Evolutionary conservation across 2,888 invertebrate genomes (phyloP), one percentile per base, ranked within the genome.

Genomic region (Lutraria lutraria): DNA sequence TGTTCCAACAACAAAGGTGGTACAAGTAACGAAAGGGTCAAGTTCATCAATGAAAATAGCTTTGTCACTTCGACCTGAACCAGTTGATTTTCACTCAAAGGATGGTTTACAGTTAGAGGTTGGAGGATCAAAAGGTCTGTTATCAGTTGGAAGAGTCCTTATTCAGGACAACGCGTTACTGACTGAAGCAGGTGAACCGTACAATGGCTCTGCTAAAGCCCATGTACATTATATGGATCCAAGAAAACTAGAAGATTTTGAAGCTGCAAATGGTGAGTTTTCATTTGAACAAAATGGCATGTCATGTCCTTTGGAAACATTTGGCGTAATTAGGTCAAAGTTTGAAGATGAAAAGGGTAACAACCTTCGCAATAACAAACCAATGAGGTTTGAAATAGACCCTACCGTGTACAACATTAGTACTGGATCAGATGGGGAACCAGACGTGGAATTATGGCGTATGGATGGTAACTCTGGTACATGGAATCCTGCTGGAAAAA

Each of bases 161-260:
- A 86, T 90, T 16, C 80, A 68, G n/a, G 56, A 52, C 21, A 76
- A 88, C 34, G 83, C 90, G 3, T 34, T 90, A 16, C 52, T 88
- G 34, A 90, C 90, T 12, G 81, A 56, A 4, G 86, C 88, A 19
- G 90, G 90, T 0, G 83, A 86, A 15, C 88, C 88, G 0, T 88
- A 84, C 60, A 86, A 25, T 72, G 90, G 90, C 19, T 25, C 76
- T 43, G 88, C 90, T 0, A 88, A 90, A 76, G 88, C 90, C 0
- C 72, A 54, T 16, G 63, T 90, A 60, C 90, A 90, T 53, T 90
- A 86, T 34, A 88, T 90, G 90, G 90, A 90, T 53, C 90, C 90
- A 6, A 53, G 90, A 54, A 86, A 76, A 13, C 83, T 83, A 0
- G 86, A 90, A 15, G 88, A 88, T 60, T 63, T 90, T n/a, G 90